Conservation (phyloP, 2,888 invertebrate genomes). For the Fragum sueziense region DNA sequence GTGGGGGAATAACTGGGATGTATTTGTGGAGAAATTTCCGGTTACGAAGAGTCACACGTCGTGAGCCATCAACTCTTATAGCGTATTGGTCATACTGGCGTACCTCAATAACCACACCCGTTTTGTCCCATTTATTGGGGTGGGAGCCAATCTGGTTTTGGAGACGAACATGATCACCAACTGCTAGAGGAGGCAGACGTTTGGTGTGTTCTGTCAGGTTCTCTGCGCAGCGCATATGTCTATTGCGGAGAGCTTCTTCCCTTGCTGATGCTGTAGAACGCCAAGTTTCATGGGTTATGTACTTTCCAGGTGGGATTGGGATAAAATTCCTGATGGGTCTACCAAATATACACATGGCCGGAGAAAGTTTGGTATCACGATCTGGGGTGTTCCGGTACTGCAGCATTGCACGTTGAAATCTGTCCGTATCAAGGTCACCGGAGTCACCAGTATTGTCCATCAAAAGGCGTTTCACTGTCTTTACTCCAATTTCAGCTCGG, state of each 20-base stretch:
- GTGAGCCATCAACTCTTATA: conserved; percentile 55
- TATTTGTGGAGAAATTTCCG: conserved; percentile 54
- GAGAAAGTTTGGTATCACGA: conserved; percentile 64
- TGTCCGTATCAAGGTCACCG: conserved; percentile 63
- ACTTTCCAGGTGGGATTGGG: conserved; percentile 43
- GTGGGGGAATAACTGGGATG: conserved; percentile 28
- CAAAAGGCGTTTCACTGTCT: background rate
- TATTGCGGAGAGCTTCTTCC: conserved; percentile 62
- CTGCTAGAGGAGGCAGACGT: conserved; percentile 43
- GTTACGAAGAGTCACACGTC: conserved; percentile 60
- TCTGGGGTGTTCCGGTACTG: conserved; percentile 39
- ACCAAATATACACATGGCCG: conserved; percentile 65
- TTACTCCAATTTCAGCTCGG: conserved; percentile 65
- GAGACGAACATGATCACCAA: conserved; percentile 61
- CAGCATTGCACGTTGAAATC: conserved; percentile 63
- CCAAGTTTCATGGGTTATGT: conserved; percentile 32
- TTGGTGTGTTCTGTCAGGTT: conserved; percentile 58
- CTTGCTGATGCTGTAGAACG: conserved; percentile 37
- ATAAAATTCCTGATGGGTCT: conserved; percentile 62
- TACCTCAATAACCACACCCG: conserved; percentile 63
- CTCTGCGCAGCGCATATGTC: conserved; percentile 62
- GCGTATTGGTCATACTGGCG: conserved; percentile 62
- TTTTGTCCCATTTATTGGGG: conserved; percentile 69
- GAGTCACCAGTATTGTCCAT: conserved; percentile 62
- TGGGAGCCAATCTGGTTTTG: conserved; percentile 65